phyloP scores from a whole-genome alignment of 2,888 invertebrate species.

The Oligia strigilis region DNA sequence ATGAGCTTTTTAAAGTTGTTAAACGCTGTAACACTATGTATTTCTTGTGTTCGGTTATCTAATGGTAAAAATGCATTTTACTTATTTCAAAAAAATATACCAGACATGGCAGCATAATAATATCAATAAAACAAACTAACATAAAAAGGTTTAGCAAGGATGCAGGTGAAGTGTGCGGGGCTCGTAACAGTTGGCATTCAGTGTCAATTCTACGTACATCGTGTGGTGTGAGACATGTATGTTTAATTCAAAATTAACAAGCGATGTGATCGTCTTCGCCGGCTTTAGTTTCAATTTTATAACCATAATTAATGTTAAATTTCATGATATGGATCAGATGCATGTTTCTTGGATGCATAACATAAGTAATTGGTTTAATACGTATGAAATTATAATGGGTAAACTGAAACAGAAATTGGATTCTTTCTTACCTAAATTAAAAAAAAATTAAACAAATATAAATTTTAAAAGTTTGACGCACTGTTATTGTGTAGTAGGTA shows the following conservation, averaged over 20 bases:
- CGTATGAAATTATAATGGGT: constrained; percentile 1
- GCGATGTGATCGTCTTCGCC: constrained; percentile 12
- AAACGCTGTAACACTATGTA: constrained; percentile 1
- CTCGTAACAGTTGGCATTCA: constrained; percentile 44
- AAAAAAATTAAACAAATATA: too few species aligned
- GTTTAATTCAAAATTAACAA: constrained; percentile 50
- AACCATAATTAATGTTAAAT: constrained; percentile 16
- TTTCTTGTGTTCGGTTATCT: neutral
- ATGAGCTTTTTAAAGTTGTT: neutral
- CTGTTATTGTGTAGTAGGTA: too few species aligned
- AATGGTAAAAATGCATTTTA: neutral
- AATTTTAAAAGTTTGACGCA: too few species aligned
- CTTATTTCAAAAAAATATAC: neutral
- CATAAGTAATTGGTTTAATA: constrained; percentile 7
- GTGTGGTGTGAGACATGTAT: constrained; percentile 36
- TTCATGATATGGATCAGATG: constrained; percentile 29
- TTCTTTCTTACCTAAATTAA: neutral
- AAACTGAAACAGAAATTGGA: neutral
- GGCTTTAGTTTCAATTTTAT: constrained; percentile 41
- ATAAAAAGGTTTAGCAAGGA: constrained; percentile 44
- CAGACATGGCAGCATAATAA: neutral
- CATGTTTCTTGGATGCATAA: constrained; percentile 14
- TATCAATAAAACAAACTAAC: constrained; percentile 25
- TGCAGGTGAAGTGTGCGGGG: constrained; percentile 46
- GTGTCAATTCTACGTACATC: constrained; percentile 37